These are phyloP conservation scores for Elanus axillaris DNA, from an alignment of 2,113 vertebrate genomes.

Conservation along the genomic window DNA sequence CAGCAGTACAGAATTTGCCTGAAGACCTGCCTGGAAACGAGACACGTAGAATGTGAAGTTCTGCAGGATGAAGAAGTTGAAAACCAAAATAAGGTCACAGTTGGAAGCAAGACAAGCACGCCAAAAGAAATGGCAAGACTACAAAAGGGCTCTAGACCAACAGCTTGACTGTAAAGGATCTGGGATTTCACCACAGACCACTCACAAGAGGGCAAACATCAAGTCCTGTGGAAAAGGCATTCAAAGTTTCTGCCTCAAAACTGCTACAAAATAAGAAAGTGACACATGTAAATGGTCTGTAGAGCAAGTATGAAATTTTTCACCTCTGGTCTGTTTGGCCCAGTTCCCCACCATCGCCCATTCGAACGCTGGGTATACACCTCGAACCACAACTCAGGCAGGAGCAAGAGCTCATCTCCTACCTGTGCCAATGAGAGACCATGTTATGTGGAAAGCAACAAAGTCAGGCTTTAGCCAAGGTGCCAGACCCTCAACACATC, in stretches of 20 bases:
- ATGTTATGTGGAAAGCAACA: background rate
- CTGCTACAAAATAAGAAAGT: background rate
- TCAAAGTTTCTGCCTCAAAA: background rate
- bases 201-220: background rate
- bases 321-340: background rate
- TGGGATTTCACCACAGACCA: background rate
- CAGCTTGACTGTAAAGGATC: background rate
- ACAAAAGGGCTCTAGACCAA: background rate
- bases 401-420: background rate
- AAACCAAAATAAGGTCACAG: background rate
- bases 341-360: fast-evolving
- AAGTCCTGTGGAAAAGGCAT: background rate
- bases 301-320: background rate
- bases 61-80: background rate
- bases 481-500: background rate
- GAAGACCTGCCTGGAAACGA: conserved; percentile 19
- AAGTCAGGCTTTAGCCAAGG: background rate
- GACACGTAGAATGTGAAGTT: background rate
- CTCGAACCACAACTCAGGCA: background rate
- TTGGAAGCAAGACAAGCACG: background rate
- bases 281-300: background rate
- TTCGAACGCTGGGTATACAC: background rate
- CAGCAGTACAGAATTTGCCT: conserved; percentile 3
- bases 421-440: background rate
- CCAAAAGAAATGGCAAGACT: background rate